Base-by-base conservation (phyloP, 2,888 invertebrate genomes). In the Eupithecia abbreviata region DNA sequence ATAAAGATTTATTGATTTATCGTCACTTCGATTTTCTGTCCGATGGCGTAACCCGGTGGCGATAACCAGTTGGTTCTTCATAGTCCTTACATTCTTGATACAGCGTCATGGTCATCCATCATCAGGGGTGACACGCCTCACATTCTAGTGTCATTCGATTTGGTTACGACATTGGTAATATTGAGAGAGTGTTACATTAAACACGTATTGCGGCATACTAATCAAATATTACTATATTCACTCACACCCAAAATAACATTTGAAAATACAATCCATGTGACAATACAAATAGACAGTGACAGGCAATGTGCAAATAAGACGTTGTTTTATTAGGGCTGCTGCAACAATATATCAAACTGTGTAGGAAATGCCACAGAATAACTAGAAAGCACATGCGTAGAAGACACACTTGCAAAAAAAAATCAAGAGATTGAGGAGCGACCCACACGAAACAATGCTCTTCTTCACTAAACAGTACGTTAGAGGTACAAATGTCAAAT, bases 251-350 rank as follows among this genome's bases (percentile, higher is more conserved):
- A 66, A 66, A 42, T 66, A 42, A 42, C 66, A 2, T 66, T 66
- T 42, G 15, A 42, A 42, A 65, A 66, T 15, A 42, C 42, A 66
- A 5, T 66, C 42, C 15, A 42, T 15, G 66, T 42, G 4, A 42
- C 15, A 66, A 66, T 13, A 42, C 66, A 66, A 66, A 42, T 66
- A 66, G 1, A 66, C 7, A 42, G 42, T 42, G 66, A 66, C 66
- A 66, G 13, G 13, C 41, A 42, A 30, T 42, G 42, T 42, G 66
- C 15, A 66, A 66, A 66, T 66, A 66, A 10, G 13, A n/a, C 18
- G 55, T 58, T 18, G 18, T 58, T 55, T 42, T 66, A 66, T 15
- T 30, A 66, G 66, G 66, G 66, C 66, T 66, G 66, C 66, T 42
- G 42, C 13, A 65, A 65, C n/a, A n/a, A n/a, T n/a, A n/a, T 65